Conservation (phyloP, 2,888 invertebrate species). For the Xylocampa areola region DNA sequence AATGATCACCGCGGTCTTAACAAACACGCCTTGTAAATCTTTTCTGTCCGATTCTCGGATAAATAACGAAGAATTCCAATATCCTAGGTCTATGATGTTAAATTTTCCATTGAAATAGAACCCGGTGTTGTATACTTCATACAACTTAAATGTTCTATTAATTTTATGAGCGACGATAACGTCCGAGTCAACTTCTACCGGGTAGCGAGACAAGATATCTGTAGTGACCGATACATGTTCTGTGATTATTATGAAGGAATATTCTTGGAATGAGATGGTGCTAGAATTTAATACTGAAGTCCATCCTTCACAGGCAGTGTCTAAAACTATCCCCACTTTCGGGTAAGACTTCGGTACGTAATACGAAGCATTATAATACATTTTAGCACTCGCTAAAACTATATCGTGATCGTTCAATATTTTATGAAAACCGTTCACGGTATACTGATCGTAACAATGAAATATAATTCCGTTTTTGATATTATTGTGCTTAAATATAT, state of each 20-base stretch:
- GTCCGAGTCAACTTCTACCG: conserved; percentile 85
- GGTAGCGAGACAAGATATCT: conserved; percentile 70
- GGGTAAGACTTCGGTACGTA: conserved; percentile 47
- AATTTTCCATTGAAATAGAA: conserved; percentile 86
- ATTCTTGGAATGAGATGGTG: conserved; percentile 63
- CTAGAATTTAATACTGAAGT: conserved; percentile 52
- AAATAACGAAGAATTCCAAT: conserved; percentile 76
- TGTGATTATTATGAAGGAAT: conserved; percentile 78
- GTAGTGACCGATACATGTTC: conserved; percentile 63
- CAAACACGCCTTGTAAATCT: conserved; percentile 88
- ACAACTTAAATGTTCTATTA: conserved; percentile 67
- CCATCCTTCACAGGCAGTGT: conserved; percentile 76
- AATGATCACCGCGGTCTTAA: conserved; percentile 89
- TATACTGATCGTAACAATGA: conserved; percentile 65
- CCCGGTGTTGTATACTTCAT: conserved; percentile 90
- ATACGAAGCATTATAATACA: conserved; percentile 34
- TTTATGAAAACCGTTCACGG: conserved; percentile 63
- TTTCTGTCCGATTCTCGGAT: conserved; percentile 78
- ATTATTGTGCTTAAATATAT: conserved; percentile 74
- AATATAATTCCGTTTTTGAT: conserved; percentile 69
- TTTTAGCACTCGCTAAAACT: conserved; percentile 48
- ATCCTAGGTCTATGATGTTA: conserved; percentile 83
- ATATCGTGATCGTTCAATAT: conserved; percentile 64
- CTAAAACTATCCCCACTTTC: conserved; percentile 72
- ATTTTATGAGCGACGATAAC: conserved; percentile 72